Conservation (phyloP, 1,140 invertebrate species). For the Arion vulgaris region DNA sequence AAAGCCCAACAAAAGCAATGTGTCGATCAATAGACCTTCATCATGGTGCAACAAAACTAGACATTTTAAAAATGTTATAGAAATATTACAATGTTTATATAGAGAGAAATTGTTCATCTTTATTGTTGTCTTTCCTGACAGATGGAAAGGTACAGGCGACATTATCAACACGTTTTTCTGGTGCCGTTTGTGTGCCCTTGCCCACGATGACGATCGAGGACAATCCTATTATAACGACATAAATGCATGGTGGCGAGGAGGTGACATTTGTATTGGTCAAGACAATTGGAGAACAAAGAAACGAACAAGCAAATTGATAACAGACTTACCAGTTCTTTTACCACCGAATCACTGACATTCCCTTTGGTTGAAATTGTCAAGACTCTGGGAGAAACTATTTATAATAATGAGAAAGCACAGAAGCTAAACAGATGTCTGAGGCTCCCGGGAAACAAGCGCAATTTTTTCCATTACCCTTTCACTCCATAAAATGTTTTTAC, state of each 20-base stretch:
- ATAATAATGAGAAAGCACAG: too few species aligned
- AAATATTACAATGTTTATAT: too few species aligned
- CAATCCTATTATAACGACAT: slow-evolving; percentile 50
- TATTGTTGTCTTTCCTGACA: not conserved
- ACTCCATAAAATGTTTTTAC: too few species aligned
- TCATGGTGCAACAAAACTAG: too few species aligned
- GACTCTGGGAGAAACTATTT: too few species aligned
- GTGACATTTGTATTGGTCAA: slow-evolving; percentile 58
- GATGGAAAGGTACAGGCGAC: slow-evolving; percentile 54
- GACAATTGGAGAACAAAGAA: slow-evolving; percentile 48
- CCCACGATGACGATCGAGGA: slow-evolving; percentile 54
- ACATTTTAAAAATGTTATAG: too few species aligned
- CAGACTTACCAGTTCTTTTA: slow-evolving; percentile 18
- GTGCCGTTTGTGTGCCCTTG: slow-evolving; percentile 88
- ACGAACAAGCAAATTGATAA: slow-evolving; percentile 36
- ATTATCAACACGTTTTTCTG: slow-evolving; percentile 81
- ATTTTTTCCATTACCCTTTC: too few species aligned
- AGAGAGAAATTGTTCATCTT: not conserved
- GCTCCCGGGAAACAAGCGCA: too few species aligned
- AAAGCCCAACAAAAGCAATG: too few species aligned
- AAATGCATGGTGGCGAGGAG: slow-evolving; percentile 63
- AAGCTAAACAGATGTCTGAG: too few species aligned
- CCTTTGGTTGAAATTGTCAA: not conserved
- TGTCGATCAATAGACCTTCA: too few species aligned
- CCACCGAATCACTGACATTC: not conserved